Base-by-base conservation (phyloP, 2,797 vertebrate genomes). In the Danio tinwini region DNA sequence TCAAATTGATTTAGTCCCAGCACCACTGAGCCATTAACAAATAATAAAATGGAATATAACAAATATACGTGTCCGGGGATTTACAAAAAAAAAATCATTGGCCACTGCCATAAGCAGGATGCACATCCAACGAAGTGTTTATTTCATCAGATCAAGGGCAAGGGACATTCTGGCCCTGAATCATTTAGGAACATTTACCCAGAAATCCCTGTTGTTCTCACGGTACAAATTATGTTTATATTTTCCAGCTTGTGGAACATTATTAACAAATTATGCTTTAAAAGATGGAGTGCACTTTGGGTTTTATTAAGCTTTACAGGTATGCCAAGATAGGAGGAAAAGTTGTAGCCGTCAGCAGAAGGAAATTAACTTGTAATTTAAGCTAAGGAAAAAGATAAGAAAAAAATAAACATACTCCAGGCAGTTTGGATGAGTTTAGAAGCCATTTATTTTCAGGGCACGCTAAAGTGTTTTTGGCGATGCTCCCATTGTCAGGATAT, bases 1-100 rank as follows among this genome's bases (percentile, higher is more conserved):
- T 76, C 78, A 79, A 89, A 92, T 83, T 90, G 89, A 91, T 91
- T 91, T 87, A 88, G 82, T 86, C 87, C 80, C 78, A 84, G 83
- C 85, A 88, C 81, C 70, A 70, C 80, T 61, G 82, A 81, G 52
- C 74, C 81, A 74, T 86, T 88, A 87, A 86, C 82, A 83, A 86
- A 87, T 82, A 84, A 89, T 84, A 82, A 82, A 85, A 85, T 76
- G 40, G 69, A 85, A 82, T 85, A 64, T 72, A 79, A 85, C 74
- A 72, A 81, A 85, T 85, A 87, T 79, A 80, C 78, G 76, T 63
- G 11, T 80, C 63, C 17, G 61, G 86, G 79, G 82, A 87, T 56
- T 73, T 72, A 56, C 42, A 68, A 80, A 74, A 29, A 29, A n/a
- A n/a, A 29, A 81, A 77, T 72, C 78, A 83, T 73, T 76, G 44